These are phyloP conservation scores for Catocala nupta DNA, from an alignment of 2,888 invertebrate species.

Conservation along the genomic window DNA sequence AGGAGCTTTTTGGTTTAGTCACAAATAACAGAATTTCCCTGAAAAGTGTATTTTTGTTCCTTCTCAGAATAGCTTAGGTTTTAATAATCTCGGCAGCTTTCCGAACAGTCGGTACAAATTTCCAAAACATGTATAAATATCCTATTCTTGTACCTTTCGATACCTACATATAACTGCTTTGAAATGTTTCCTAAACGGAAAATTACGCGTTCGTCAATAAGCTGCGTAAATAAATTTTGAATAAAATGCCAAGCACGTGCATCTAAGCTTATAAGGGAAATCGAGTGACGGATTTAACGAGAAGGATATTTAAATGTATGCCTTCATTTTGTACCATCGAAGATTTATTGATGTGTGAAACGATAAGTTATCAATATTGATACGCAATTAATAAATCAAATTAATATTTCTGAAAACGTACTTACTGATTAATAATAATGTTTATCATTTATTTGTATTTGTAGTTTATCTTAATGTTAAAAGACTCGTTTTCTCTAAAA, in stretches of 20 bases:
- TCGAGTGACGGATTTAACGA: slow-evolving; percentile 29
- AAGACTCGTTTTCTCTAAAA: no score
- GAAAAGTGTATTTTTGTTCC: no score
- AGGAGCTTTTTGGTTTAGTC: no score
- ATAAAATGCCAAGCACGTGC: slow-evolving; percentile 30
- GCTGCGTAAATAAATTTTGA: slow-evolving; percentile 19
- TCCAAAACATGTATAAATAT: no score
- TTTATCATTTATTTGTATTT: neutral
- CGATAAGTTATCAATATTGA: slow-evolving; percentile 28
- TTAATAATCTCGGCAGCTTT: no score
- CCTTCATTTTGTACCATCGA: slow-evolving; percentile 25
- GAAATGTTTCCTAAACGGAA: neutral
- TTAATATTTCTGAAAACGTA: neutral
- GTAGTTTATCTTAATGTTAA: no score
- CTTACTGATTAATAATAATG: neutral
- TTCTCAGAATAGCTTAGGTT: no score
- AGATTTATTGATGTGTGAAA: slow-evolving; percentile 14
- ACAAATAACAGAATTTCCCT: no score
- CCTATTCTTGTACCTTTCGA: neutral
- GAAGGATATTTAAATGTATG: slow-evolving; percentile 27
- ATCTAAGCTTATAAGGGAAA: slow-evolving; percentile 33
- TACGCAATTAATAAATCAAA: slow-evolving; percentile 16
- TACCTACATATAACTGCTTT: no score
- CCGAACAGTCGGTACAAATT: no score
- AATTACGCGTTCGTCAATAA: slow-evolving; percentile 29